A percentile compares a stretch with the other conserved stretches of the same genome.
phyloP scores from a whole-genome alignment of 2,113 vertebrate genomes.

The Chionomys nivalis region DNA sequence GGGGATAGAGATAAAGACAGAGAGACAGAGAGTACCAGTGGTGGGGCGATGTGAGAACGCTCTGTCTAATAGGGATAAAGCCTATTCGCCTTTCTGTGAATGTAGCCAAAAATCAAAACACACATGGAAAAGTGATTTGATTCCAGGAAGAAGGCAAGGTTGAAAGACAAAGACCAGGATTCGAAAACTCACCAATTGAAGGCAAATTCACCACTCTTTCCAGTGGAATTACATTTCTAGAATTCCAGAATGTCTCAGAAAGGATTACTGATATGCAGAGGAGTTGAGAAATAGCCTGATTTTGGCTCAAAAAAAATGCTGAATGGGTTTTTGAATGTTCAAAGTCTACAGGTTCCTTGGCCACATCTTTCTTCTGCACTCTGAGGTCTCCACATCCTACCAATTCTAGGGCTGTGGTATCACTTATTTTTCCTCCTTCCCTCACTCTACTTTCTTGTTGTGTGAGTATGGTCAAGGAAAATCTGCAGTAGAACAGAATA shows the following conservation, averaged over 20 bases:
- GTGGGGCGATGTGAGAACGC: background rate
- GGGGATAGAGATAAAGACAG: background rate
- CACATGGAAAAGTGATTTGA: background rate
- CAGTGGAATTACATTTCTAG: background rate
- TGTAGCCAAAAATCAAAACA: background rate
- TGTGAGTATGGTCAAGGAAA: background rate
- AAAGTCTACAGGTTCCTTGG: background rate
- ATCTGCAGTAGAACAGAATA: background rate
- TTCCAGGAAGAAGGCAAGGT: background rate
- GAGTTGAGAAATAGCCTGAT: background rate
- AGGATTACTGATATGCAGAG: background rate
- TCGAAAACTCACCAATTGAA: background rate
- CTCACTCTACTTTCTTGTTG: rapidly evolving
- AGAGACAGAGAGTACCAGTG: background rate
- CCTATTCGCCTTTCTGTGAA: background rate
- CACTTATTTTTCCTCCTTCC: too few species aligned
- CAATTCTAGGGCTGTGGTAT: background rate
- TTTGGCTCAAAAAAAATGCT: background rate
- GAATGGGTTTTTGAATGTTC: background rate
- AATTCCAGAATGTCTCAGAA: background rate
- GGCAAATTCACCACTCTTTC: background rate
- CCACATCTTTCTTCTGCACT: background rate
- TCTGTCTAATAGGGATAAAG: background rate
- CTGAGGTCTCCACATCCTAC: background rate
- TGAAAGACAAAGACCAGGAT: background rate